Conservation (phyloP, 1,140 invertebrate genomes). For the Drosophila varians region DNA sequence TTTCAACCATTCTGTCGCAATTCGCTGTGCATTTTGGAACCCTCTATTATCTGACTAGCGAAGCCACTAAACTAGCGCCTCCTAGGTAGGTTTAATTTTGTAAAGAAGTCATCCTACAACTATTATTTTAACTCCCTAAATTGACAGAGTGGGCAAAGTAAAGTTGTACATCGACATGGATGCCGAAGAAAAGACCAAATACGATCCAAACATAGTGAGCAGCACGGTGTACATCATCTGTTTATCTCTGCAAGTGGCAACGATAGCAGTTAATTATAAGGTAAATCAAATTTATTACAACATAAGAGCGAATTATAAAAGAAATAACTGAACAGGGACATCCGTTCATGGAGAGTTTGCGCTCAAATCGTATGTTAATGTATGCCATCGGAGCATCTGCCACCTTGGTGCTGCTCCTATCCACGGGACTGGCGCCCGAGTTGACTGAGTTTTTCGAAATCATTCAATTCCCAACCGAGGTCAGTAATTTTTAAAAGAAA, state of each 20-base stretch:
- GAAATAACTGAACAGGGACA: constrained; percentile 89
- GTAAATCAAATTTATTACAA: constrained; percentile 85
- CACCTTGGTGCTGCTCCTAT: constrained; percentile 89
- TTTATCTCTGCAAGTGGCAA: constrained; percentile 97
- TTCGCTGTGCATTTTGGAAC: constrained; percentile 97
- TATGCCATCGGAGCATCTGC: constrained; percentile 93
- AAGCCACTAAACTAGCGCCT: constrained; percentile 89
- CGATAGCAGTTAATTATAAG: constrained; percentile 99
- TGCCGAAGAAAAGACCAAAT: constrained; percentile 91
- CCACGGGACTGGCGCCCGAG: constrained; percentile 90
- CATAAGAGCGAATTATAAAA: constrained; percentile 13
- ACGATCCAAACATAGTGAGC: constrained; percentile 97
- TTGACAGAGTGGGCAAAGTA: constrained; percentile 85
- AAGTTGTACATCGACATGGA: constrained; percentile 85
- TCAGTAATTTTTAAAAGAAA: constrained; percentile 84
- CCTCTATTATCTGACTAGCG: constrained; percentile 94
- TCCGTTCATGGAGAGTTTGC: constrained; percentile 98
- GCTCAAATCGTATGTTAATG: constrained; percentile 95
- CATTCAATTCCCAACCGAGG: constrained; percentile 93
- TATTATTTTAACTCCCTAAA: too few species aligned
- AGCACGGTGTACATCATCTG: constrained; percentile 99
- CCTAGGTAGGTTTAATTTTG: constrained; percentile 85
- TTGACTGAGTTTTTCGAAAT: constrained; percentile 94
- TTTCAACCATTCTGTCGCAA: constrained; percentile 97
- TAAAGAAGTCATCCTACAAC: too few species aligned